Evolutionary conservation across 2,113 vertebrate genomes (phyloP).

Genomic region (Oncorhynchus keta): DNA sequence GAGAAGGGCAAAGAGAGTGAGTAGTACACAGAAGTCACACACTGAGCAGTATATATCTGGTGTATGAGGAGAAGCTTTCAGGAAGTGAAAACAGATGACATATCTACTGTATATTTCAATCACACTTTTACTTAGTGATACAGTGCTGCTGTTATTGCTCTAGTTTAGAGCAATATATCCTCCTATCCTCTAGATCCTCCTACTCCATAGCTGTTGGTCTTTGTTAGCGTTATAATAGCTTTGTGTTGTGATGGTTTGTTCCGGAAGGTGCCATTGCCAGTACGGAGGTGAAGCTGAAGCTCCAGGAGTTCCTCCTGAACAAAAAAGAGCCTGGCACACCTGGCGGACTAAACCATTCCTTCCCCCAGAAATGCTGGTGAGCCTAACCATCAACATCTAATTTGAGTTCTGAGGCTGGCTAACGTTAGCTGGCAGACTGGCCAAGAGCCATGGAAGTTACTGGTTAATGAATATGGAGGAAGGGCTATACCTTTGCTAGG

Average conservation of each 20-base stretch:
- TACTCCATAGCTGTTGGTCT: background rate
- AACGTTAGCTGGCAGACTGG: too few species aligned
- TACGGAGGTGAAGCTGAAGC: conserved; percentile 92
- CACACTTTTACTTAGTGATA: too few species aligned
- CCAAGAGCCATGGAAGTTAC: too few species aligned
- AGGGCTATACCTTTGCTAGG: too few species aligned
- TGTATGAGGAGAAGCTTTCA: too few species aligned
- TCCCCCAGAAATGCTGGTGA: conserved; percentile 92
- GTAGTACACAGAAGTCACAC: conserved; percentile 17
- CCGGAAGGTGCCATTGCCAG: conserved; percentile 90
- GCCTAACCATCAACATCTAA: conserved; percentile 9
- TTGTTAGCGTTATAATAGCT: background rate
- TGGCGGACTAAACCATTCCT: conserved; percentile 90
- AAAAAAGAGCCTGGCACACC: conserved; percentile 84
- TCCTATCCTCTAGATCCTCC: too few species aligned
- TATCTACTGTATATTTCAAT: too few species aligned
- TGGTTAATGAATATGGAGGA: too few species aligned
- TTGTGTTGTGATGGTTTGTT: conserved; percentile 3
- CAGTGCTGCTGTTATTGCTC: background rate
- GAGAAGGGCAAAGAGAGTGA: conserved; percentile 85
- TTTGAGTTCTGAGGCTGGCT: too few species aligned
- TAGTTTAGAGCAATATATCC: too few species aligned
- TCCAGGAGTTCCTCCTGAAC: conserved; percentile 92
- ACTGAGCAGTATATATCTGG: too few species aligned
- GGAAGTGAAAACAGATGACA: too few species aligned